Conservation (phyloP, 2,888 invertebrate species). For the Kryphioiulus occultus region DNA sequence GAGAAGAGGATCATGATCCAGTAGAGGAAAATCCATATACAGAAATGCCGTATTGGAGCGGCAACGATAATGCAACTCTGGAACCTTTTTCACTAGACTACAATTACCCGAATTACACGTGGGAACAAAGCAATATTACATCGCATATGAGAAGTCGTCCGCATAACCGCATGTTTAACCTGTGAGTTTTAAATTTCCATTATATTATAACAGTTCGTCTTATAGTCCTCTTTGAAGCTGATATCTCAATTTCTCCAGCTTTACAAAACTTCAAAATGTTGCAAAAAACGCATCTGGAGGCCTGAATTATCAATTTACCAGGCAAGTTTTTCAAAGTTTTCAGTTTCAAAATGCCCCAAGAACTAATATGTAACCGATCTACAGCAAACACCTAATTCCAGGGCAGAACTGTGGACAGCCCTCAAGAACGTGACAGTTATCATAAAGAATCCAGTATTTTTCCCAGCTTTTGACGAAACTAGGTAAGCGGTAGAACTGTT, state of each 20-base stretch:
- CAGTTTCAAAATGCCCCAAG: background rate
- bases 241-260: background rate
- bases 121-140: background rate
- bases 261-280: background rate
- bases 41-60: background rate
- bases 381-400: background rate
- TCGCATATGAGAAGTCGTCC: no score
- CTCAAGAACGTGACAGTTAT: background rate
- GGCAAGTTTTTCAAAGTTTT: background rate
- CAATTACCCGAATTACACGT: background rate
- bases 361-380: background rate
- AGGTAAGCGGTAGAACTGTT: background rate
- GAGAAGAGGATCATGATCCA: no score
- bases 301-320: background rate
- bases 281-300: background rate
- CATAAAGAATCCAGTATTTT: conserved; percentile 11
- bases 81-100: background rate
- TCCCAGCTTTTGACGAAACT: background rate
- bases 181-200: background rate
- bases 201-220: no score
- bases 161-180: background rate
- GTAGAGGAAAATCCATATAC: background rate
- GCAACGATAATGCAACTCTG: background rate
- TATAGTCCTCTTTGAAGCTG: no score
- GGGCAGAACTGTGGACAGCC: background rate